A percentile compares a stretch with the other conserved stretches of the same genome.
These are phyloP conservation scores for Diloba caeruleocephala DNA, from an alignment of 2,888 invertebrate genomes.

Conservation along the genomic window DNA sequence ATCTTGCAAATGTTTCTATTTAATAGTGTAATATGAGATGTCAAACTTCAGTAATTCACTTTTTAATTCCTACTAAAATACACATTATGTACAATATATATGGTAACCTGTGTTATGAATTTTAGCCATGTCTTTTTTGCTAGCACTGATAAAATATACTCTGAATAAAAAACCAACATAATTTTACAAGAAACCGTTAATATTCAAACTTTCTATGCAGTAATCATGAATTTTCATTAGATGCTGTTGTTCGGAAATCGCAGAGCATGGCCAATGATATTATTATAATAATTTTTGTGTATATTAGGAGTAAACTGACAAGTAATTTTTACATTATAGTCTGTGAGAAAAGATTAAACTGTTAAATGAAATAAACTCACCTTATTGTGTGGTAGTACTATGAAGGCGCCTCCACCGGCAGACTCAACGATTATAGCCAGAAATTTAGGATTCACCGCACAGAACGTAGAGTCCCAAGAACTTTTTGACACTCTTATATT, in stretches of 20 bases:
- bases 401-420: constrained; percentile 98
- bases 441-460: constrained; percentile 99
- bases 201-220: constrained; percentile 2
- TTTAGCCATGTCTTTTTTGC: too few species aligned
- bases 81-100: too few species aligned
- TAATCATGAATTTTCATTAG: constrained; percentile 15
- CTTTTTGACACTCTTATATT: constrained; percentile 99
- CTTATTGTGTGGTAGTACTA: constrained; percentile 97
- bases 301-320: constrained; percentile 22
- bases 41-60: too few species aligned
- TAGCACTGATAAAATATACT: too few species aligned
- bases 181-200: background rate
- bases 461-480: constrained; percentile 99
- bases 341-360: constrained; percentile 45
- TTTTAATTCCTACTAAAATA: too few species aligned
- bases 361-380: constrained; percentile 83
- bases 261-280: constrained; percentile 51
- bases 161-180: too few species aligned
- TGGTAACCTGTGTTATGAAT: too few species aligned
- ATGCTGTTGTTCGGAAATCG: constrained; percentile 51
- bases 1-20: too few species aligned
- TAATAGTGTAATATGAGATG: too few species aligned
- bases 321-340: constrained; percentile 22
- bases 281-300: constrained; percentile 46
- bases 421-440: constrained; percentile 99